Evolutionary conservation across 1,140 invertebrate genomes (phyloP), one percentile per base, ranked within the genome.

Genomic region (Drosophila littoralis): DNA sequence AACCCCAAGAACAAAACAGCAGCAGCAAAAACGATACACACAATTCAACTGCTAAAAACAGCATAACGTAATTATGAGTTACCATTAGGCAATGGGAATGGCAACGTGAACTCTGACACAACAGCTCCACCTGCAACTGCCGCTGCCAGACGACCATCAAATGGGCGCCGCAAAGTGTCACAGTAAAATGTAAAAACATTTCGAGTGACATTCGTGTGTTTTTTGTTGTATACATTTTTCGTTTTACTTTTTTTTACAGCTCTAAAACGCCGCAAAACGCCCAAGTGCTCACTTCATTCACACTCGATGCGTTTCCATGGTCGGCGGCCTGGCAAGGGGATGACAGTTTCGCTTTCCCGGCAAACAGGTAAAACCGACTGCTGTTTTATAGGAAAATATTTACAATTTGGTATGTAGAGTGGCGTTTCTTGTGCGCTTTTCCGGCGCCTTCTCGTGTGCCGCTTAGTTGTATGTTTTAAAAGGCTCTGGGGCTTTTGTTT

Each of bases 321-420:
- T 40, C 52, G 59, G 13, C 17, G 33, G 33, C 10, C 17, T 9
- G 36, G 61, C 7, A 40, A 33, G 43, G 13, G 52, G 46, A 17
- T 52, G 63, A 28, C 38, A 45, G 38, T 59, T 51, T 52, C 58
- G 40, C 70, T 40, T 51, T 43, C 46, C 60, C 48, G 54, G 48
- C 54, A 57, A 55, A 61, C 65, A 69, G 60, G 61, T 55, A 74
- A 81, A 54, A 70, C 28, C 65, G 42, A 52, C 69, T 63, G 61
- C 68, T 83, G 76, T 89, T 83, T 85, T 86, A 89, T 78, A 77
- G 77, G 75, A 83, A 90, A 90, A 89, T 89, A 89, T 89, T 89
- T 89, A 89, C 84, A 85, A 89, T 89, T 89, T 71, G 85, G 81
- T 76, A 89, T 78, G 77, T 89, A 84, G 89, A 89, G 80, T 89